Base-by-base conservation (phyloP, 2,888 invertebrate genomes). In the Elgonia sp. region DNA sequence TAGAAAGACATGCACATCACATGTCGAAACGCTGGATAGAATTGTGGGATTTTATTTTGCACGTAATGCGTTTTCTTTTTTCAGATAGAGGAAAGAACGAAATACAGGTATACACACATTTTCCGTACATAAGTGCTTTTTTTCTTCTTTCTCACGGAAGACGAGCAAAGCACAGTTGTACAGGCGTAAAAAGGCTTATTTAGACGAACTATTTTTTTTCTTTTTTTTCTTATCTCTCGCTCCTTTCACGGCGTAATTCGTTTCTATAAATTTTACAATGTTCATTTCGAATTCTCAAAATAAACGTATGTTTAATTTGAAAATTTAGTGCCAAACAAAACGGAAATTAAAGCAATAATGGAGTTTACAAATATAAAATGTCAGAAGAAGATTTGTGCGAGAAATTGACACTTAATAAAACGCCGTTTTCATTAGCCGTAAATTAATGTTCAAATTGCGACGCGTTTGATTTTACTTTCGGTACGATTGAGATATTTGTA, bases 161-260 rank as follows among this genome's bases (percentile, higher is more conserved):
- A 75, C 42, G 46, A 60, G 62, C 62, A 10, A 9, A 10, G 21
- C 46, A 16, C 40, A 39, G 57, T 57, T 57, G 57, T 57, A 73
- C 72, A 40, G 40, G 72, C 72, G 75, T 75, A 75, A 75, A 75
- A 75, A 75, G 46, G 62, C 75, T 75, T 75, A 75, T 75, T 75
- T 42, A 75, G 75, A 29, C 39, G 20, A 20, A n/a, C 18, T n/a
- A 20, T 73, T 73, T 73, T 57, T 10, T 55, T 55, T 37, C 42
- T 29, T 29, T 29, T 29, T 5, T 29, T 29, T n/a, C n/a, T 29
- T 29, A 29, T 29, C 29, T 29, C 29, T 29, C 5, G 29, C 29
- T 29, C 29, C 29, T 29, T 29, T 29, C 29, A 29, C 29, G 5
- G 5, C 29, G 29, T 29, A 29, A 29, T 29, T 29, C 5, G 5